Conservation (phyloP, 2,113 vertebrate species). For the Pituophis catenifer region DNA sequence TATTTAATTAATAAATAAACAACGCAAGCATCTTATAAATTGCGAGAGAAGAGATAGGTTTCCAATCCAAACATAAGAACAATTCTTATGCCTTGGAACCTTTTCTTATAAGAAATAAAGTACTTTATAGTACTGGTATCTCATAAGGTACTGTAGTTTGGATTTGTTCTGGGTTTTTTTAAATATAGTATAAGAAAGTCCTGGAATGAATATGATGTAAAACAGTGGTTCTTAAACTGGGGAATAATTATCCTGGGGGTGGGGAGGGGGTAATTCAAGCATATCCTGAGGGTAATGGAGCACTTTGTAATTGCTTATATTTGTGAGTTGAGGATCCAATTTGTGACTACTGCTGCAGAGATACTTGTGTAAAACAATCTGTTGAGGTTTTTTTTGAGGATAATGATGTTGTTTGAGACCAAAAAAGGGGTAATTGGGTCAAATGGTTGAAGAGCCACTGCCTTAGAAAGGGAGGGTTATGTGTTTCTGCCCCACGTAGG, state of each 20-base stretch:
- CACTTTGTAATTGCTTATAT: neutral
- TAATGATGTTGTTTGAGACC: neutral
- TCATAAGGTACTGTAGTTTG: neutral
- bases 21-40: neutral
- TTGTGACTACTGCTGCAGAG: neutral
- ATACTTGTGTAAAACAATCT: neutral
- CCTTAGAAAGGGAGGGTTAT: neutral
- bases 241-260: neutral
- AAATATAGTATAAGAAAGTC: neutral
- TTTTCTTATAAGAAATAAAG: neutral
- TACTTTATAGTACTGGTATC: no score
- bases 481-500: no score
- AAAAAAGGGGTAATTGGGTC: neutral
- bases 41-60: neutral
- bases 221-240: neutral
- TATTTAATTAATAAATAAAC: neutral
- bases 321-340: neutral
- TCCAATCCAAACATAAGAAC: neutral
- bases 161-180: neutral
- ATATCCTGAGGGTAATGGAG: neutral
- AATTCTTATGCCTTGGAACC: neutral
- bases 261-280: neutral
- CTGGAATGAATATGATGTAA: neutral
- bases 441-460: neutral
- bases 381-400: neutral